Evolutionary conservation across 2,113 vertebrate species (phyloP).

Genomic region (Cephalopholis sonnerati): DNA sequence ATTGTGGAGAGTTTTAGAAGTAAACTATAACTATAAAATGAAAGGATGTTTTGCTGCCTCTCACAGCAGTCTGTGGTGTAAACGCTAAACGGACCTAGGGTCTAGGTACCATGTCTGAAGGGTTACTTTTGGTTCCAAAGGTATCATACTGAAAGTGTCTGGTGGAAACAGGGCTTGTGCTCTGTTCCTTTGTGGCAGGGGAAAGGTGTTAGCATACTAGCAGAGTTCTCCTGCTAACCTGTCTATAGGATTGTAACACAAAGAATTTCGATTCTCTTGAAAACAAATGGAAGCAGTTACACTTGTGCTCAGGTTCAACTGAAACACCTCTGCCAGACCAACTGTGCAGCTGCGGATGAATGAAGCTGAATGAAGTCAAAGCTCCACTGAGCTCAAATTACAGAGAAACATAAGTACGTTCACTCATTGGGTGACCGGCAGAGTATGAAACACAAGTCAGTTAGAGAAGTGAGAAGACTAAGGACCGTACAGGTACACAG

Average conservation of each 20-base stretch:
- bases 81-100: too few species aligned
- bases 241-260: background rate
- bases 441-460: conserved; percentile 29
- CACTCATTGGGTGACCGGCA: conserved; percentile 2
- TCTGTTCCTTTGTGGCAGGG: background rate
- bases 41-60: too few species aligned
- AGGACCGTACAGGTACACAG: background rate
- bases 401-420: conserved; percentile 23
- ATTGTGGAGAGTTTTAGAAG: too few species aligned
- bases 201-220: background rate
- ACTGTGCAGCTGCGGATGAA: conserved; percentile 19
- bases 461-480: background rate
- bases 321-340: background rate
- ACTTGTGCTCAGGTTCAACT: background rate
- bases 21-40: too few species aligned
- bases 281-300: background rate
- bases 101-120: too few species aligned
- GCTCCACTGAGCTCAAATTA: conserved; percentile 49
- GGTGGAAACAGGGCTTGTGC: too few species aligned
- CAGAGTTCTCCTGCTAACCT: background rate
- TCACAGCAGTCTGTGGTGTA: too few species aligned
- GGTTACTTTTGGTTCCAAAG: too few species aligned
- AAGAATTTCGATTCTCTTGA: background rate
- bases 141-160: too few species aligned
- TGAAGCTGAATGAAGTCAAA: conserved; percentile 34